Evolutionary conservation across 2,113 vertebrate species (phyloP), one percentile per base, ranked within the genome.

Genomic region (Muscicapa adusta): DNA sequence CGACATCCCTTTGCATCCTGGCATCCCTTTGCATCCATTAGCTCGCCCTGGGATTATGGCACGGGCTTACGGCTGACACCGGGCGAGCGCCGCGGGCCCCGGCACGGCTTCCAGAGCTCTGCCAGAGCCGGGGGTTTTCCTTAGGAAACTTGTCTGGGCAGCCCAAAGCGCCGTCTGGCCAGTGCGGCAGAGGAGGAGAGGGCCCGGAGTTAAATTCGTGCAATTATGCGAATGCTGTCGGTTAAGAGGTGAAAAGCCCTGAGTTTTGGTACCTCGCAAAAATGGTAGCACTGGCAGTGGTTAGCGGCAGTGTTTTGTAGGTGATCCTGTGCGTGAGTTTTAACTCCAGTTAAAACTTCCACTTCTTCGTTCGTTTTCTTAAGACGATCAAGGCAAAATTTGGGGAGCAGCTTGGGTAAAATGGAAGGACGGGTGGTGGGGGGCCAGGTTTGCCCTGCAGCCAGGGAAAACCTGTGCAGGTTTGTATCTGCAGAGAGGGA

Each of bases 21-120:
- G n/a, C n/a, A 1, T 18, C 28, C 28, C 26, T 51, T 81, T 2
- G 78, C 29, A 1, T n/a, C 61, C 61, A 1, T 63, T 26, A 60
- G 66, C 70, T 60, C 66, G 38, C 10, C 17, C 20, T 8, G 78
- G 85, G 91, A 95, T 93, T 96, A 82, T 18, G 92, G 73, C 70
- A 9, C 14, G 73, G 63, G 57, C 5, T 95, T 67, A 56, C 17
- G 12, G 70, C 5, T 51, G 61, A 60, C 40, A 60, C 38, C n/a
- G 16, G 22, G 23, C 5, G 45, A 38, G 77, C 10, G 24, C 62
- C 62, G 38, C 62, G 70, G 43, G 47, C 17, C 11, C 31, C 65
- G 29, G 62, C 56, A 26, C 40, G 40, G 78, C 61, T 47, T 38
- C 24, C 29, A 10, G 3, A 28, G 5, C 43, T 48, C 34, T 16